Percentiles rank a stretch among this genome's conserved stretches.
Conservation (phyloP, 1,140 invertebrate genomes). For the Drosophila azteca region DNA sequence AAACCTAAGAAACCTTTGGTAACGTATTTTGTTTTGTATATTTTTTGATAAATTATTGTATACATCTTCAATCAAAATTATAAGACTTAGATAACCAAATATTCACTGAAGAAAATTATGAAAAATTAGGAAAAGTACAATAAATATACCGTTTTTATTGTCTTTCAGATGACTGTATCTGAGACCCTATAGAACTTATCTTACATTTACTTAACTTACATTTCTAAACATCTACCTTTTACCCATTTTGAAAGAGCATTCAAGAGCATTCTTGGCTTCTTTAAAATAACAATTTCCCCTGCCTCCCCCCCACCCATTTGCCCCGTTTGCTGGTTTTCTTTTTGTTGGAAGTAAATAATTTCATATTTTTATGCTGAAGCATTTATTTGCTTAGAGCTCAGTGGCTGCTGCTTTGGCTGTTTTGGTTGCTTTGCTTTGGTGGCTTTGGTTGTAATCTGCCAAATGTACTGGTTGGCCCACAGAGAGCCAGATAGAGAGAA, state of each 20-base stretch:
- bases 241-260: slow-evolving; percentile 1
- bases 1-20: too few species aligned
- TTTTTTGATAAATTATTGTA: too few species aligned
- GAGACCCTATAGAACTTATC: too few species aligned
- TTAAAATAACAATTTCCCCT: background rate
- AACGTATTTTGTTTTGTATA: too few species aligned
- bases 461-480: slow-evolving; percentile 52
- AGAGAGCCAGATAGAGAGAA: background rate
- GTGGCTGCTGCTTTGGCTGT: slow-evolving; percentile 7
- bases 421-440: background rate
- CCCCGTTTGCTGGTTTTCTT: background rate
- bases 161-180: too few species aligned
- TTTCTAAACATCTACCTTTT: too few species aligned
- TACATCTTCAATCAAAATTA: too few species aligned
- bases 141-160: too few species aligned
- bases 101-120: too few species aligned
- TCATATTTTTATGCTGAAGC: slow-evolving; percentile 77
- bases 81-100: too few species aligned
- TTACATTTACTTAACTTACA: too few species aligned
- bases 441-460: slow-evolving; percentile 57
- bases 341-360: slow-evolving; percentile 66
- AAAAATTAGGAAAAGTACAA: too few species aligned
- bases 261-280: background rate
- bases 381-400: slow-evolving; percentile 67
- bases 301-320: slow-evolving; percentile 13